A percentile compares a stretch with the other conserved stretches of the same genome.
Conservation (phyloP, 2,113 vertebrate species). For the Spea bombifrons region DNA sequence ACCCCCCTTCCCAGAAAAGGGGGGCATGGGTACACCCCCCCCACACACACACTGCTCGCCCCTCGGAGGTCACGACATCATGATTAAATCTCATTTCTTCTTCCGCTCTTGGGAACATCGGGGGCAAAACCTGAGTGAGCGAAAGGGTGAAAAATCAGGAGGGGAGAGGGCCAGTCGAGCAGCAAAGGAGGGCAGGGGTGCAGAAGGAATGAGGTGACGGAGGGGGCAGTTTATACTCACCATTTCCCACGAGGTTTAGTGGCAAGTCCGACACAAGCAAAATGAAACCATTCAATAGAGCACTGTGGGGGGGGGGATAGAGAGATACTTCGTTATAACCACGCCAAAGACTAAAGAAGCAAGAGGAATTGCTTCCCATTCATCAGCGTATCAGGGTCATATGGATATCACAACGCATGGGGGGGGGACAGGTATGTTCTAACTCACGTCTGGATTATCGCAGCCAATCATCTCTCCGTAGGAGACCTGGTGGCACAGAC, state of each 20-base stretch:
- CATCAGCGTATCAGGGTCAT: too few species aligned
- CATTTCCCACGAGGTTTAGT: slow-evolving; percentile 98
- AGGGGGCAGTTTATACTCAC: slow-evolving; percentile 64
- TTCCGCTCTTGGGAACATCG: slow-evolving; percentile 80
- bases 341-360: neutral
- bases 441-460: slow-evolving; percentile 93
- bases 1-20: neutral
- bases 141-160: neutral
- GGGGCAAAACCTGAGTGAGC: slow-evolving; percentile 70
- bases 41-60: neutral
- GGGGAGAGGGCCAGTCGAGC: neutral
- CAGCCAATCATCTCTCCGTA: slow-evolving; percentile 99
- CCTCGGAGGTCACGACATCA: neutral
- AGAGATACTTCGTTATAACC: neutral
- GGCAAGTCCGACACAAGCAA: slow-evolving; percentile 92
- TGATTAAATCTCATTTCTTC: slow-evolving; percentile 68
- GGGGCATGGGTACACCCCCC: neutral
- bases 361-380: too few species aligned
- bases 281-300: slow-evolving; percentile 99
- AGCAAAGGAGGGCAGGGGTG: neutral
- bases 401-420: neutral
- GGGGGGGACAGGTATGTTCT: neutral
- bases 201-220: neutral
- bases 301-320: slow-evolving; percentile 68
- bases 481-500: slow-evolving; percentile 96